Conservation (phyloP, 23 tunicate genomes). For the Oikopleura vanhoeffeni region DNA sequence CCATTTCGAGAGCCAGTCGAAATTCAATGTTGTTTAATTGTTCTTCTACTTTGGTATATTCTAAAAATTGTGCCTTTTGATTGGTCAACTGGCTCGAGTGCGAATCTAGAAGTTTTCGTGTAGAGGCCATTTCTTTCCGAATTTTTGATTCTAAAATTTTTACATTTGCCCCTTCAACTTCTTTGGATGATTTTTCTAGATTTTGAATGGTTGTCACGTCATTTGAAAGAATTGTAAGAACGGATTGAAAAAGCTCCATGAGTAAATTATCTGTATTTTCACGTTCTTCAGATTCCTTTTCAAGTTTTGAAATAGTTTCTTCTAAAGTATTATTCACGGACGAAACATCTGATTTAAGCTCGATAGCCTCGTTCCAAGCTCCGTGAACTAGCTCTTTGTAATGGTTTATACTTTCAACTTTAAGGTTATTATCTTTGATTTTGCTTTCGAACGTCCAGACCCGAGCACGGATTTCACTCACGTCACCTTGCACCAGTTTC, state of each 20-base stretch:
- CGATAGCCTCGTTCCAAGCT: background rate
- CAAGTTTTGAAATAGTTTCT: background rate
- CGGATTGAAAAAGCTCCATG: background rate
- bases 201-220: background rate
- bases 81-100: background rate
- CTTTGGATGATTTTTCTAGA: background rate
- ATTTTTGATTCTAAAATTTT: background rate
- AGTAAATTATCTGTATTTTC: background rate
- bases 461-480: background rate
- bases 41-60: background rate
- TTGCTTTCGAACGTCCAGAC: background rate
- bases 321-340: background rate
- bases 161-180: background rate
- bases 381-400: constrained; percentile 9
- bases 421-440: background rate
- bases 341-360: background rate
- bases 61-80: background rate
- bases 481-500: background rate
- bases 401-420: background rate
- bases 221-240: background rate
- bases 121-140: background rate
- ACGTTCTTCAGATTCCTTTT: background rate
- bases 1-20: background rate
- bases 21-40: background rate
- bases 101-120: background rate